These are phyloP conservation scores for Pachymerium ferrugineum DNA, from an alignment of 2,888 invertebrate species.

Conservation along the genomic window DNA sequence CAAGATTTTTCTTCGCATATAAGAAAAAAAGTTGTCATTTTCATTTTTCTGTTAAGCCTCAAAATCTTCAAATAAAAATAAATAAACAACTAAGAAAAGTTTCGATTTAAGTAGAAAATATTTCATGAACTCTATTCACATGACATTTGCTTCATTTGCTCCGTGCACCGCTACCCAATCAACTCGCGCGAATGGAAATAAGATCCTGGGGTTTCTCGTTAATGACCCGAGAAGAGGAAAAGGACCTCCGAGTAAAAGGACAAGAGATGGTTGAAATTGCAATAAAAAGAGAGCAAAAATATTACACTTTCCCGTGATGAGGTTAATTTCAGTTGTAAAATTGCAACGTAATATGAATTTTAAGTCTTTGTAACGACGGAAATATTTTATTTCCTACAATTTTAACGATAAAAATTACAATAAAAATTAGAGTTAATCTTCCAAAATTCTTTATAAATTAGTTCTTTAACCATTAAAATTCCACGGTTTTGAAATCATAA, in stretches of 20 bases:
- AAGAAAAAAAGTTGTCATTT: neutral
- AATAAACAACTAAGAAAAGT: neutral
- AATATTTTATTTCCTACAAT: too few relatives aligned
- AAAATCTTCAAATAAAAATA: neutral
- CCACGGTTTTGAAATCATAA: too few relatives aligned
- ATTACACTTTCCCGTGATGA: neutral
- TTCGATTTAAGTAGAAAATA: neutral
- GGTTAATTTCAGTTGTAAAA: neutral
- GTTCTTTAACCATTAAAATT: too few relatives aligned
- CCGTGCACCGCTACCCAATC: neutral
- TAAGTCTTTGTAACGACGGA: too few relatives aligned
- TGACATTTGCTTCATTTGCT: neutral
- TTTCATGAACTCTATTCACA: neutral
- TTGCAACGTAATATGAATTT: neutral
- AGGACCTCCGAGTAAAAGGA: neutral
- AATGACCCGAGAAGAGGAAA: neutral
- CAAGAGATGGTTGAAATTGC: neutral
- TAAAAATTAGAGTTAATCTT: too few relatives aligned
- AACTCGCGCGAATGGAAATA: neutral
- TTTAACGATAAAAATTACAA: too few relatives aligned
- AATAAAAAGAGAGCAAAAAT: neutral
- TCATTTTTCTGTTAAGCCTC: neutral
- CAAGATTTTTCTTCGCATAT: neutral
- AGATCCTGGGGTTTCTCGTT: neutral
- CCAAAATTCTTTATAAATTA: too few relatives aligned